phyloP scores from a whole-genome alignment of 2,113 vertebrate genomes.

The Ornithorhynchus anatinus region DNA sequence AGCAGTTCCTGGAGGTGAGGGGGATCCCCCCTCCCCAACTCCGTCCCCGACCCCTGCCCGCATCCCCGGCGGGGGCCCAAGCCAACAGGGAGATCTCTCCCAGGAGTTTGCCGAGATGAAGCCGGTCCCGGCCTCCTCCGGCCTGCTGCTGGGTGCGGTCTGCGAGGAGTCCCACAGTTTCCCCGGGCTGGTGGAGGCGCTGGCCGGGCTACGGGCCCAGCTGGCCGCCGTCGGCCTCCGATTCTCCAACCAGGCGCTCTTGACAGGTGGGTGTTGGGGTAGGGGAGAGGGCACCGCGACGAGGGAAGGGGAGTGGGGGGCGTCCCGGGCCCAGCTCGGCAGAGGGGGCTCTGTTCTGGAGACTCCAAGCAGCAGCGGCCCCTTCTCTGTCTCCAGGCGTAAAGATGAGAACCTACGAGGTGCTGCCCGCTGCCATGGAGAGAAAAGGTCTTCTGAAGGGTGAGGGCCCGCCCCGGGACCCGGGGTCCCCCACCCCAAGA shows the following conservation, averaged over 20 bases:
- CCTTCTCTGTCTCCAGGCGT: conserved; percentile 34
- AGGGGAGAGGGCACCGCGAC: not conserved
- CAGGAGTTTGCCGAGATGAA: conserved; percentile 32
- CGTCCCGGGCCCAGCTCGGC: not conserved
- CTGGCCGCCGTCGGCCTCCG: conserved; percentile 18
- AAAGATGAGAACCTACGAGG: conserved; percentile 8
- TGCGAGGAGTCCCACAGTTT: conserved; percentile 8
- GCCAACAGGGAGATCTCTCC: not conserved
- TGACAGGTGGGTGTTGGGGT: conserved; percentile 36
- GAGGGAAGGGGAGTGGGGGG: not conserved
- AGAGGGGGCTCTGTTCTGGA: not conserved
- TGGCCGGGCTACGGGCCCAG: not conserved
- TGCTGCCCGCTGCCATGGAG: not conserved
- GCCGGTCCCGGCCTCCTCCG: not conserved
- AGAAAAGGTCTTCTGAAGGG: conserved; percentile 48
- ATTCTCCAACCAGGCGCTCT: conserved; percentile 34
- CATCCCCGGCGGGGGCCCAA: not conserved
- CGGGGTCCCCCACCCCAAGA: no score
- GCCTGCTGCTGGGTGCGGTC: conserved; percentile 24
- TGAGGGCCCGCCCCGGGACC: no score
- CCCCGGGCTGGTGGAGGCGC: conserved; percentile 4
- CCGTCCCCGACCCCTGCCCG: not conserved
- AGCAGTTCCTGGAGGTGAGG: conserved; percentile 36
- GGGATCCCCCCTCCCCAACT: not conserved
- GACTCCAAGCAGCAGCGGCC: not conserved